These are phyloP conservation scores for Tapirus terrestris DNA, from an alignment of 2,113 vertebrate genomes.

Conservation along the genomic window DNA sequence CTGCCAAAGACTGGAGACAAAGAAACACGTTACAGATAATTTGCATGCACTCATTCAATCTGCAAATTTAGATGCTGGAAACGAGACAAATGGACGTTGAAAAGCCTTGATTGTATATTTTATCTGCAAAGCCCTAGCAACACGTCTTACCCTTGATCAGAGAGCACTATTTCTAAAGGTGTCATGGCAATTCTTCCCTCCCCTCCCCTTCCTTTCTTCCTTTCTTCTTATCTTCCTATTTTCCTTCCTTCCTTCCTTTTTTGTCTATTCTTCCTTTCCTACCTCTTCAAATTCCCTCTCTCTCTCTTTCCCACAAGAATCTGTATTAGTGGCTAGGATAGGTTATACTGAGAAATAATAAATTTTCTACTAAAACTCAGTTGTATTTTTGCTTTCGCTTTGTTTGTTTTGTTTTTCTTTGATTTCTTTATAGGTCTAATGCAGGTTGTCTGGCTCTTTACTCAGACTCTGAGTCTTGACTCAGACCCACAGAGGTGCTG, in stretches of 20 bases:
- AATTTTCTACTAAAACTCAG: neutral
- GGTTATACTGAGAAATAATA: neutral
- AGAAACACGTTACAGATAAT: neutral
- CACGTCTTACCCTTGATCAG: neutral
- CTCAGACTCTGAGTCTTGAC: neutral
- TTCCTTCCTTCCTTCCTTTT: neutral
- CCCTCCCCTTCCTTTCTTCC: fast-evolving
- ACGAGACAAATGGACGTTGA: neutral
- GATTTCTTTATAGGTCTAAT: neutral
- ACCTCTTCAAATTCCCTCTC: neutral
- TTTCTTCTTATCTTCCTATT: too few relatives aligned
- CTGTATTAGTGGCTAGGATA: neutral
- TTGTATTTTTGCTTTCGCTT: neutral
- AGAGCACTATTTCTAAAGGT: neutral
- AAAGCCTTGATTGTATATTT: neutral
- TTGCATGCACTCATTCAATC: neutral
- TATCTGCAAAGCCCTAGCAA: neutral
- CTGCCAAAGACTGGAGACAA: slow-evolving; percentile 25
- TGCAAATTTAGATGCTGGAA: neutral
- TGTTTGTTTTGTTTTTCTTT: neutral
- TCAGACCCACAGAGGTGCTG: neutral
- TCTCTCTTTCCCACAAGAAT: neutral
- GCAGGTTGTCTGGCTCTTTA: neutral
- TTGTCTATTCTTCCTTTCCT: neutral
- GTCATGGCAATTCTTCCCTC: neutral